Conservation (phyloP, 2,113 vertebrate genomes). For the Diphyllodes magnificus region DNA sequence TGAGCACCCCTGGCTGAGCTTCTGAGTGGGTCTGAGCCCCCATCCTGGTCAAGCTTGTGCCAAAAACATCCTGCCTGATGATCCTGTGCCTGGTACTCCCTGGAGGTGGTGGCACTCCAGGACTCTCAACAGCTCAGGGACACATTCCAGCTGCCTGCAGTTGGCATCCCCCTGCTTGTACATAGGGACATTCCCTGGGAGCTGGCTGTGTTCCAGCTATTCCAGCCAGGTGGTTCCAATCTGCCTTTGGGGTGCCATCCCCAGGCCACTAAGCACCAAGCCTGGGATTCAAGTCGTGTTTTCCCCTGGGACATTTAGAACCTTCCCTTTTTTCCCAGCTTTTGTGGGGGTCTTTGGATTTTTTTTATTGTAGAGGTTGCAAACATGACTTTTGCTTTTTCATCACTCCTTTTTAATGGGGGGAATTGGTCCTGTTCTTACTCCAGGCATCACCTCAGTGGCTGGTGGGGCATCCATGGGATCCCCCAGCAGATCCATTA, state of each 20-base stretch:
- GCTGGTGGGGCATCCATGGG: not conserved
- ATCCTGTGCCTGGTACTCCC: not conserved
- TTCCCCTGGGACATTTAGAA: not conserved
- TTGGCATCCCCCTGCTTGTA: fast-evolving
- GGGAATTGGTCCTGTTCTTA: not conserved
- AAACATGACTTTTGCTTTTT: not conserved
- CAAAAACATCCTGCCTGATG: not conserved
- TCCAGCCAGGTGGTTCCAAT: not conserved
- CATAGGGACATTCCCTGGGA: not conserved
- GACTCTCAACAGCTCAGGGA: not conserved
- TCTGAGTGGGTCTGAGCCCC: not conserved
- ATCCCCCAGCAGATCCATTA: not conserved
- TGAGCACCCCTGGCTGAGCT: not conserved
- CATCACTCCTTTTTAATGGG: not conserved
- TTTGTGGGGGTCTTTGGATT: not conserved
- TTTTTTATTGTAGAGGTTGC: not conserved
- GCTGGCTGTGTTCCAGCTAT: not conserved
- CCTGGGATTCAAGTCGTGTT: not conserved
- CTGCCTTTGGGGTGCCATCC: not conserved
- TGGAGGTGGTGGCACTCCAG: not conserved
- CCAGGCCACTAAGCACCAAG: not conserved
- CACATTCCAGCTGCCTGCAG: not conserved
- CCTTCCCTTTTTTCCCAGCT: not conserved
- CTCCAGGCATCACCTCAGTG: fast-evolving
- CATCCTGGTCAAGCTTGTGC: not conserved